Evolutionary conservation across 2,113 vertebrate species (phyloP), one percentile per base, ranked within the genome.

Genomic region (Guaruba guarouba): DNA sequence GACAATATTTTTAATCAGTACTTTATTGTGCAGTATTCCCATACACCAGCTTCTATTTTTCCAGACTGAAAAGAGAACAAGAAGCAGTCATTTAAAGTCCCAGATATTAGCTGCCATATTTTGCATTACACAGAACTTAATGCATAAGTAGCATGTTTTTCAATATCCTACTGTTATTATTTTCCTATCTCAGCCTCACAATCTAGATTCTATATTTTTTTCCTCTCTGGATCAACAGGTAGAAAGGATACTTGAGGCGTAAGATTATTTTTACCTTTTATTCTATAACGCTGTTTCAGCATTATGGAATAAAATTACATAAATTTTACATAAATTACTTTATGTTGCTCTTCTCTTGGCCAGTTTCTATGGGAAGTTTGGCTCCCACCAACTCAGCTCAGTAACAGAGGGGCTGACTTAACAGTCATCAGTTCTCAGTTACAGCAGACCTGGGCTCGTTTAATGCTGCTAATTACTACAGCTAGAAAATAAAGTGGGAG

Each of bases 331-430:
- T 22, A 37, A 81, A 33, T 61, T 43, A 84, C 12, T 46, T 87
- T 11, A 35, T 1, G 2, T 27, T 68, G 13, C 41, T 31, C 24
- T 69, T 46, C n/a, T n/a, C 17, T 68, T 1, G 0, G 22, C 4
- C 11, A 25, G 8, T 43, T 85, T 64, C 62, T 68, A 20, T 18
- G 39, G 35, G 48, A 66, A 81, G 20, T 28, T 41, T 6, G 0
- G 11, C 44, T 88, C 24, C 22, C 31, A 73, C 14, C 31, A 91
- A 44, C 20, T 35, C 33, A 68, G 27, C n/a, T 57, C 19, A 20
- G 22, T 25, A 44, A n/a, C 31, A 57, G 31, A 91, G n/a, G 2
- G 5, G 10, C 6, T 76, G 35, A 20, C 37, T 62, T 29, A 69
- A 29, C 2, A 57, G n/a, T 22, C 17, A 54, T 39, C 27, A 73